Evolutionary conservation across 2,113 vertebrate species (phyloP), one percentile per base, ranked within the genome.

Genomic region (Prunella fulvescens): DNA sequence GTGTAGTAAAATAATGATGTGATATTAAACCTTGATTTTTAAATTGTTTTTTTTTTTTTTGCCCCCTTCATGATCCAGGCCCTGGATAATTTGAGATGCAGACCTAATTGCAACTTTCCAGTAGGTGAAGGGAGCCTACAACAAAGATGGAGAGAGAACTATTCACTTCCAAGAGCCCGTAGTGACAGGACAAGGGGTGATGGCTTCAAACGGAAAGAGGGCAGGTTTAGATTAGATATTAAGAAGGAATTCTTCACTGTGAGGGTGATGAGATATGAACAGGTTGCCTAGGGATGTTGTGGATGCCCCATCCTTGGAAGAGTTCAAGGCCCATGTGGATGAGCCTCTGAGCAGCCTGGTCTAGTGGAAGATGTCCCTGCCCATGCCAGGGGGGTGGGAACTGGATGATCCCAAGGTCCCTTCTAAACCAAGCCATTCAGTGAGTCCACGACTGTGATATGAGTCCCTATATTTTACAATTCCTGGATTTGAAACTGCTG

Each of bases 301-400:
- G 45, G 5, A 22, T 74, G n/a, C 24, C 28, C 28, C 5, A 2
- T 39, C 45, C 25, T 29, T n/a, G 2, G 16, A 53, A 47, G n/a
- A n/a, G 20, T 53, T 74, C 24, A 35, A 53, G 39, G 33, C 26
- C 14, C 0, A 0, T 18, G 39, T 81, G 54, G 9, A 20, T 67
- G 70, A 19, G 10, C 9, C 20, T 35, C 48, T 82, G 61, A 89
- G 47, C 29, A 35, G 8, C 25, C 9, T 40, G 24, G 8, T 67
- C 6, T 18, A 35, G 29, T 31, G 14, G 15, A 15, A 45, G 39
- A 8, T 66, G 12, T 51, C 28, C 33, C 15, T 73, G 31, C 10
- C 51, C 37, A 11, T 28, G 14, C 33, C 67, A 45, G 9, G 6
- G 6, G 2, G 5, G 10, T 47, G 7, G 70, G 20, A 39, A 35